Conservation (phyloP, 64 coral and sea anemone genomes). For the Montipora efflorescens region DNA sequence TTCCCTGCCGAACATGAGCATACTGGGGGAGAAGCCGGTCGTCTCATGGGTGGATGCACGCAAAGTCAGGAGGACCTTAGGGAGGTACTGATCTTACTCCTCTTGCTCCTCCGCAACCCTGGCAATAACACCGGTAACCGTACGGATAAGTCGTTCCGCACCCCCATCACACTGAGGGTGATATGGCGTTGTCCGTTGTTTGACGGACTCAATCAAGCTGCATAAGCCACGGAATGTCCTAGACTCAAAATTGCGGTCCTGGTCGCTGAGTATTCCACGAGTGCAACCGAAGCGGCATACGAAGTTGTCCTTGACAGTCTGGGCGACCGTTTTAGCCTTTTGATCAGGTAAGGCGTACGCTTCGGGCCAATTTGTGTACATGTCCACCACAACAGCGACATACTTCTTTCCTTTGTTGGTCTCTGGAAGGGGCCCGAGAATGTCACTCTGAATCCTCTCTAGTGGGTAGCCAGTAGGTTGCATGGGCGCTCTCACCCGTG, state of each 20-base stretch:
- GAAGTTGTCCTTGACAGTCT: neutral
- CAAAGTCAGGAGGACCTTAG: too few species aligned
- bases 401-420: slow-evolving; percentile 54
- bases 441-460: slow-evolving; percentile 38
- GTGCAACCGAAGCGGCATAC: slow-evolving; percentile 25
- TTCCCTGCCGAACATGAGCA: too few species aligned
- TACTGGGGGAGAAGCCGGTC: too few species aligned
- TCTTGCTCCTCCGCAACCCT: too few species aligned
- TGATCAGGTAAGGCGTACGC: slow-evolving; percentile 48
- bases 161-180: slow-evolving; percentile 58
- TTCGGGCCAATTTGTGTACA: slow-evolving; percentile 69
- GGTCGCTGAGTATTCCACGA: slow-evolving; percentile 2
- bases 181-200: slow-evolving; percentile 46
- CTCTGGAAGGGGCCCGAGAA: slow-evolving; percentile 34
- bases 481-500: slow-evolving; percentile 35
- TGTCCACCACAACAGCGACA: slow-evolving; percentile 61
- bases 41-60: too few species aligned
- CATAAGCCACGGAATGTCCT: slow-evolving; percentile 32
- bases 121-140: too few species aligned
- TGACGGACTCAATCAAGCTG: slow-evolving; percentile 33
- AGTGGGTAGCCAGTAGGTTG: slow-evolving; percentile 37
- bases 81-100: too few species aligned
- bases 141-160: slow-evolving; percentile 17
- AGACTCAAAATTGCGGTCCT: slow-evolving; percentile 55
- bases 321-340: neutral